phyloP scores from a whole-genome alignment of 2,888 invertebrate genomes.

The Oligia strigilis region DNA sequence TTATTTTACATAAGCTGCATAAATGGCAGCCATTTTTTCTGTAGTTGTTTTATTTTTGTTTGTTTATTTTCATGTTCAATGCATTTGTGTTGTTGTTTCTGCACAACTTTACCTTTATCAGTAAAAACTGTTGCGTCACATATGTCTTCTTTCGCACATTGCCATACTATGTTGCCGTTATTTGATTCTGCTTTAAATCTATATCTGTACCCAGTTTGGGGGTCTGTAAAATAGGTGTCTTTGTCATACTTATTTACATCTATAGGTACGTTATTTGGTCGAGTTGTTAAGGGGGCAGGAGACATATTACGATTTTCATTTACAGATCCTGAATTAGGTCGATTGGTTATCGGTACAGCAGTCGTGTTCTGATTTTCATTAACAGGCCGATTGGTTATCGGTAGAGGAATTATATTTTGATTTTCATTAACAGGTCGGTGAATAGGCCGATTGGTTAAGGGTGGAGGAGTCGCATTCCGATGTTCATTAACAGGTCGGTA shows the following conservation, averaged over 20 bases:
- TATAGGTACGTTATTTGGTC: not conserved
- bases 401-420: not conserved
- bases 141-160: slow-evolving; percentile 13
- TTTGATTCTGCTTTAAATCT: not conserved
- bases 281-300: not conserved
- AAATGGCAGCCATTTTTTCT: slow-evolving; percentile 39
- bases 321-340: not conserved
- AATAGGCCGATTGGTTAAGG: not conserved
- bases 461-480: not conserved
- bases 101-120: not conserved
- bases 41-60: slow-evolving; percentile 3
- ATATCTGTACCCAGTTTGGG: not conserved
- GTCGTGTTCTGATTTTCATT: not conserved
- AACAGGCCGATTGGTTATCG: not conserved
- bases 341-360: not conserved
- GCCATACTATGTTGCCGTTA: slow-evolving; percentile 27
- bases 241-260: not conserved
- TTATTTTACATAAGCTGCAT: slow-evolving; percentile 22
- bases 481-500: not conserved
- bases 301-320: not conserved
- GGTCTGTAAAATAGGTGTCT: not conserved
- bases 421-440: not conserved
- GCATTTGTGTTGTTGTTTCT: slow-evolving; percentile 18
- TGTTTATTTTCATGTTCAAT: not conserved
- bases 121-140: slow-evolving; percentile 10